A percentile compares a stretch with the other conserved stretches of the same genome.
These are phyloP conservation scores for Leptogaster cylindrica DNA, from an alignment of 2,888 invertebrate species.

Conservation along the genomic window DNA sequence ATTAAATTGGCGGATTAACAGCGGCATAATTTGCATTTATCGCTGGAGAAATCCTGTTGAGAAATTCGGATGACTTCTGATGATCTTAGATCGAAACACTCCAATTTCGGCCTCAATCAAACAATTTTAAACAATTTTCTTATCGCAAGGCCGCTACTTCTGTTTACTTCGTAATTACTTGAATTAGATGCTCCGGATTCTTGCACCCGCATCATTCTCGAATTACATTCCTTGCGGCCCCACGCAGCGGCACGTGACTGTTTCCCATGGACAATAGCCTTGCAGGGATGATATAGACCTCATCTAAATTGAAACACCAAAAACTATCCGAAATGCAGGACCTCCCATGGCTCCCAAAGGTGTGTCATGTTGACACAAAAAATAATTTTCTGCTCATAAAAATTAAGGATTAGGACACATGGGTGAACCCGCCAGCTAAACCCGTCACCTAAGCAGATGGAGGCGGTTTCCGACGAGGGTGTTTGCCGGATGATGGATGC, in stretches of 20 bases:
- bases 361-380: constrained; percentile 33
- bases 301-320: constrained; percentile 24
- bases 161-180: too few relatives aligned
- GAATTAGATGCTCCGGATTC: too few relatives aligned
- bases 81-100: too few relatives aligned
- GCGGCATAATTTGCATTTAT: too few relatives aligned
- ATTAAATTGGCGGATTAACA: too few relatives aligned
- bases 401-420: constrained; percentile 26
- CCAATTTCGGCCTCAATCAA: too few relatives aligned
- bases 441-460: constrained; percentile 30
- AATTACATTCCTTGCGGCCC: too few relatives aligned
- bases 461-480: constrained; percentile 27
- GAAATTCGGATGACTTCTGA: too few relatives aligned
- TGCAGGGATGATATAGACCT: not conserved
- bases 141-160: too few relatives aligned
- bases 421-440: constrained; percentile 24
- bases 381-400: constrained; percentile 34
- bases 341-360: constrained; percentile 34
- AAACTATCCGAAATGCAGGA: constrained; percentile 3
- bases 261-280: not conserved
- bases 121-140: too few relatives aligned
- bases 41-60: too few relatives aligned
- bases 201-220: too few relatives aligned
- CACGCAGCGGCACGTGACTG: constrained; percentile 20
- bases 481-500: constrained; percentile 2